These are phyloP conservation scores for Hiodon tergisus DNA, from an alignment of 2,113 vertebrate genomes.

Conservation along the genomic window DNA sequence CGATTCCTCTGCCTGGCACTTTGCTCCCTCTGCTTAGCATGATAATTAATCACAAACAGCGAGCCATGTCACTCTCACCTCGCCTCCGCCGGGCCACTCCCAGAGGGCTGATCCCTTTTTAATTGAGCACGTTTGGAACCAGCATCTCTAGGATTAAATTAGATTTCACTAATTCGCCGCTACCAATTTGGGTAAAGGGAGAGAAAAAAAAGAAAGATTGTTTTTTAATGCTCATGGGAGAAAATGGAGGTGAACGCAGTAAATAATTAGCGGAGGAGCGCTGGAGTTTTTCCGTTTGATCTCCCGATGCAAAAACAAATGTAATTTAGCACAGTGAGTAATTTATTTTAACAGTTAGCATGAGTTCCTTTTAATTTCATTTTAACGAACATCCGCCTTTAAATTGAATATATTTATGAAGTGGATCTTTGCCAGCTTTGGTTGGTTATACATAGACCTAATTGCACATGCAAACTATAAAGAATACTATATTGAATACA, in stretches of 20 bases:
- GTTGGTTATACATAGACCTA: constrained; percentile 53
- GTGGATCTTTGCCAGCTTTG: constrained; percentile 53
- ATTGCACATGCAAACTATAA: constrained; percentile 49
- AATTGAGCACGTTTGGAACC: constrained; percentile 58
- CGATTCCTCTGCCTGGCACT: constrained; percentile 43
- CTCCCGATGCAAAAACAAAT: constrained; percentile 66
- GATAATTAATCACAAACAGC: constrained; percentile 66
- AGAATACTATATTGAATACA: constrained; percentile 2
- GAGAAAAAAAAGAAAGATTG: constrained; percentile 55
- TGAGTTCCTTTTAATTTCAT: constrained; percentile 67
- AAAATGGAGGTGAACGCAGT: constrained; percentile 62
- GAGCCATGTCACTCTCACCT: constrained; percentile 58
- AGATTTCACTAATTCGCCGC: constrained; percentile 54
- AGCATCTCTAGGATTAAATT: constrained; percentile 60
- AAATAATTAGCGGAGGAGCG: constrained; percentile 67
- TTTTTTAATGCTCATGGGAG: constrained; percentile 67
- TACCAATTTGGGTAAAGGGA: constrained; percentile 16
- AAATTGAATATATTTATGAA: constrained; percentile 67
- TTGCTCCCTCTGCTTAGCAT: constrained; percentile 57
- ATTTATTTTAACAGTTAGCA: constrained; percentile 69
- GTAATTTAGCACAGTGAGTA: constrained; percentile 65
- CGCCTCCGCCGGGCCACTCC: constrained; percentile 52
- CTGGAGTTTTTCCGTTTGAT: constrained; percentile 62
- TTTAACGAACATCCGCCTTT: constrained; percentile 61
- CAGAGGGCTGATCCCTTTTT: constrained; percentile 61